Evolutionary conservation across 2,888 invertebrate genomes (phyloP), one percentile per base, ranked within the genome.

Genomic region (Entomobrya proxima): DNA sequence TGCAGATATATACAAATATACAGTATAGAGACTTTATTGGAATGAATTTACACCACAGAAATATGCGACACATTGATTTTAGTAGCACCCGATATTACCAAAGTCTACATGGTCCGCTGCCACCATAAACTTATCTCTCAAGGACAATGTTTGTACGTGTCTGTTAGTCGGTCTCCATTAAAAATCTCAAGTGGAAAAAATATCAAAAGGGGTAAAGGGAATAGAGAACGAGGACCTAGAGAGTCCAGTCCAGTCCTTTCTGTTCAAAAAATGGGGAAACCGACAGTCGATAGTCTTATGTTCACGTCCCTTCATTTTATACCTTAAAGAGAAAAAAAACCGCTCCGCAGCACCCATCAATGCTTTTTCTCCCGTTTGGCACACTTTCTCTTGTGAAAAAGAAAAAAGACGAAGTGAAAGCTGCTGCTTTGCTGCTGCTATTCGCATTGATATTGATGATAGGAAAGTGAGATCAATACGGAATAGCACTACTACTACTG

Each of bases 131-230:
- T 24, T 50, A 40, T 74, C 74, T 52, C 76, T 76, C 76, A 76
- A 76, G 76, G 76, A 76, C 76, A 76, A 37, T 76, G 55, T 18
- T 30, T 30, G 52, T 37, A 76, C 76, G 76, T 76, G 76, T 76
- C 55, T 76, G 27, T 24, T 27, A 30, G 74, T 21, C 67, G 55
- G 55, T 55, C 55, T 55, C 55, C 55, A 55, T 55, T 55, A 55
- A 50, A 50, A 50, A 50, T 50, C 7, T 18, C 7, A 55, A 47
- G 47, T 47, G 47, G 24, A 4, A 15, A n/a, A 55, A 24, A 55
- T 13, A 13, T 27, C 11, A 27, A 55, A 55, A 27, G 2, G 24
- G 27, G 6, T 11, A 27, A 55, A 24, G 13, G 24, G 27, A 13
- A 55, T 11, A 18, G 18, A 50, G 15, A 50, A 21, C 50, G 21